Conservation (phyloP, 2,888 invertebrate species). For the Tinea pellionella region DNA sequence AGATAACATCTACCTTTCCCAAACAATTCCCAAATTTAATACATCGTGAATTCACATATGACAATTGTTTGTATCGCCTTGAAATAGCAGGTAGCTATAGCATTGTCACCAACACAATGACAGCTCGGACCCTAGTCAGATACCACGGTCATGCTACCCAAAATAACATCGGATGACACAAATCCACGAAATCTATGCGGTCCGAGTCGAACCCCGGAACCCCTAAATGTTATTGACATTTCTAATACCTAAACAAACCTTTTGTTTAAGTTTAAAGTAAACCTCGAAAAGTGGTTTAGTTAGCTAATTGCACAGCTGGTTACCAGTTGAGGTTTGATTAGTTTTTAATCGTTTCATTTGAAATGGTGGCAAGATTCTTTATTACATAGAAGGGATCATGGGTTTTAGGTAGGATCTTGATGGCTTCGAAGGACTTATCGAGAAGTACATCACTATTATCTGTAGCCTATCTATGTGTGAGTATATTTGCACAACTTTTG, state of each 20-base stretch:
- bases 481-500: too few relatives aligned
- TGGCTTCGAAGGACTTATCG: too few relatives aligned
- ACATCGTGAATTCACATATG: not conserved
- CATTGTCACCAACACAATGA: constrained; percentile 26
- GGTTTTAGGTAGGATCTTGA: too few relatives aligned
- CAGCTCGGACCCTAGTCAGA: constrained; percentile 4
- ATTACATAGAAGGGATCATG: too few relatives aligned
- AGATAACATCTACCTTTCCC: not conserved
- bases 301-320: not conserved
- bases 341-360: not conserved
- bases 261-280: not conserved
- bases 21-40: not conserved
- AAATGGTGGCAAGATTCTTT: too few relatives aligned
- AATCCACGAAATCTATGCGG: not conserved
- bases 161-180: not conserved
- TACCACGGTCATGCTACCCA: constrained; percentile 5
- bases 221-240: constrained; percentile 2
- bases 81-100: constrained; percentile 37
- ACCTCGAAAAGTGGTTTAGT: not conserved
- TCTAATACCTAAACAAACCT: constrained; percentile 5
- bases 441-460: too few relatives aligned
- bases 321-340: not conserved
- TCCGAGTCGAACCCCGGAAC: not conserved
- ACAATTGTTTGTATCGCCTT: not conserved
- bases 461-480: too few relatives aligned